A percentile compares a stretch with the other conserved stretches of the same genome.
Conservation (phyloP, 2,888 invertebrate species). For the Strigamia crassipes region DNA sequence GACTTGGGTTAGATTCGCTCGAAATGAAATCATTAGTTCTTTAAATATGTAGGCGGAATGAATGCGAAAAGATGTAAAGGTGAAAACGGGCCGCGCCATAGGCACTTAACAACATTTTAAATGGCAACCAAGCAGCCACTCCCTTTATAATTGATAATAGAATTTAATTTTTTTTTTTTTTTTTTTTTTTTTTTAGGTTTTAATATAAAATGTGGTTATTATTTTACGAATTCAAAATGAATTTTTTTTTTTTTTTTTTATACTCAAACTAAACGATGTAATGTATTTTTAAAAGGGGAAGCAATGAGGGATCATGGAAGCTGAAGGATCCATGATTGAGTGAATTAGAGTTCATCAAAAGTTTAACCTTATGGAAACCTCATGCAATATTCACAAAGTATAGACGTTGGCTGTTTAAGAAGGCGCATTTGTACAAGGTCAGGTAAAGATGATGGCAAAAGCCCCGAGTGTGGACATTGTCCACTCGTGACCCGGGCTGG, state of each 20-base stretch:
- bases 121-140: too few species aligned
- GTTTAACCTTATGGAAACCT: conserved; percentile 28
- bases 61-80: background rate
- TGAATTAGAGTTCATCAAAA: conserved; percentile 3
- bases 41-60: background rate
- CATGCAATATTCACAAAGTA: conserved; percentile 10
- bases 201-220: too few species aligned
- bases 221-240: too few species aligned
- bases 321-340: background rate
- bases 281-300: background rate
- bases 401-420: background rate
- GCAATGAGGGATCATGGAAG: background rate
- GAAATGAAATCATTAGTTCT: background rate
- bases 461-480: background rate
- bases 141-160: too few species aligned
- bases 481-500: background rate
- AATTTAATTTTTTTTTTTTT: too few species aligned
- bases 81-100: background rate
- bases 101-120: background rate
- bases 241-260: too few species aligned
- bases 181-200: too few species aligned
- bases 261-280: background rate
- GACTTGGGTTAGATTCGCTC: background rate
- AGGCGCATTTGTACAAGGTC: background rate
- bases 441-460: background rate